phyloP scores from a whole-genome alignment of 2,113 vertebrate species.

The Antechinus stuartii region DNA sequence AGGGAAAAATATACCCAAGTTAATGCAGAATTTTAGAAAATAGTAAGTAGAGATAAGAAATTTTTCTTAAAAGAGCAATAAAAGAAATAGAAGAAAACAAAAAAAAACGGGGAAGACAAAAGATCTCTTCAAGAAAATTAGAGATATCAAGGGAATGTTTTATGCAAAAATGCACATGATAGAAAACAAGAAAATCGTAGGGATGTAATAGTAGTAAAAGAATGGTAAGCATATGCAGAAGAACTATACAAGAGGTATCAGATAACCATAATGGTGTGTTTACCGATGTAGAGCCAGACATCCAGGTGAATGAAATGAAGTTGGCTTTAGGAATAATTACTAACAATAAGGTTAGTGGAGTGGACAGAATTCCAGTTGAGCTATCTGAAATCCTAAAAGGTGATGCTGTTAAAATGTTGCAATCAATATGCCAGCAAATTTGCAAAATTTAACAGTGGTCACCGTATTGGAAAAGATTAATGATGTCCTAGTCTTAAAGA shows the following conservation, averaged over 20 bases:
- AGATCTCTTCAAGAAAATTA: background rate
- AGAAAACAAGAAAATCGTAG: background rate
- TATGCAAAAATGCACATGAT: background rate
- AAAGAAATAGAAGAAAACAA: background rate
- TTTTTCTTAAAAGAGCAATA: background rate
- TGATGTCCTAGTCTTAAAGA: background rate
- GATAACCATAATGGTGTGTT: background rate
- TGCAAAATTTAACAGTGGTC: background rate
- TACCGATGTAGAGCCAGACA: background rate
- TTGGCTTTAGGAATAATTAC: background rate
- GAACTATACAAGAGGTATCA: background rate
- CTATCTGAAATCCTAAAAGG: background rate
- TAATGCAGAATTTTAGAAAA: background rate
- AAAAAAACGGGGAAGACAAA: background rate
- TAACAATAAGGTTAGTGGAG: background rate
- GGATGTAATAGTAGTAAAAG: background rate
- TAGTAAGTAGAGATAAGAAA: background rate
- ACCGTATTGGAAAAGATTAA: background rate
- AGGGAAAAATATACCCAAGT: background rate
- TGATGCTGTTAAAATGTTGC: background rate
- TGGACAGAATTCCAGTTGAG: background rate
- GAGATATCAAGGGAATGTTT: background rate
- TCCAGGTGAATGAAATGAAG: background rate
- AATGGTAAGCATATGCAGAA: background rate
- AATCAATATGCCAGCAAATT: background rate